These are phyloP conservation scores for Parauchenoglanis punctatus DNA, from an alignment of 2,797 vertebrate genomes.

Conservation along the genomic window DNA sequence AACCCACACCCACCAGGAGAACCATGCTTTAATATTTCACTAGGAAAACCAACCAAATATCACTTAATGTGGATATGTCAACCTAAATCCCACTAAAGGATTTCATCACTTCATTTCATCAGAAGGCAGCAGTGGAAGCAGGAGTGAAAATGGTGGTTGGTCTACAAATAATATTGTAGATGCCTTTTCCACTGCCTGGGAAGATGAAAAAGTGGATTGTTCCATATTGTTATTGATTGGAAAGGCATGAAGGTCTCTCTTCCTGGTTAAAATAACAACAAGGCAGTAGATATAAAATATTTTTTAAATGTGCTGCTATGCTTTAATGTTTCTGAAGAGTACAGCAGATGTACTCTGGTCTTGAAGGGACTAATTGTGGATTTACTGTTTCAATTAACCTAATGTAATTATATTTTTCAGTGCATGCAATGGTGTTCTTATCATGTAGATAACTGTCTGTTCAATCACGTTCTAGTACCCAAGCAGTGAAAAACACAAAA, in stretches of 20 bases:
- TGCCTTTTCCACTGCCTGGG: conserved; percentile 59
- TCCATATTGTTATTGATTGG: background rate
- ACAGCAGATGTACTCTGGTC: conserved; percentile 1
- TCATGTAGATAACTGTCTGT: conserved; percentile 79
- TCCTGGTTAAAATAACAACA: background rate
- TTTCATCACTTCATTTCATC: conserved; percentile 9
- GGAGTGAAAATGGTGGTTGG: background rate
- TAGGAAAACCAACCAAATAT: conserved; percentile 51
- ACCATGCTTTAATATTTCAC: conserved; percentile 8
- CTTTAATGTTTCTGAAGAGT: conserved; percentile 3
- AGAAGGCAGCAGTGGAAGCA: background rate
- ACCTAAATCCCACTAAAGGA: conserved; percentile 23
- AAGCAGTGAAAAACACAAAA: conserved; percentile 56
- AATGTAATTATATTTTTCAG: conserved; percentile 75
- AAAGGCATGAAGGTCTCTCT: background rate
- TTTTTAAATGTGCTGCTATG: background rate
- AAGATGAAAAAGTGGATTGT: background rate
- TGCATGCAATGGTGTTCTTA: conserved; percentile 73
- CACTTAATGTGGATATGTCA: conserved; percentile 31
- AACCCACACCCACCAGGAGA: conserved; percentile 10
- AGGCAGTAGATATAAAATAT: background rate
- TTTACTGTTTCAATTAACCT: conserved; percentile 66
- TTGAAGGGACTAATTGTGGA: conserved; percentile 56
- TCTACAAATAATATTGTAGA: conserved; percentile 74
- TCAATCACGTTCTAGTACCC: conserved; percentile 57